Conservation (phyloP, 2,888 invertebrate genomes). For the Lasioglossum zephyrum region DNA sequence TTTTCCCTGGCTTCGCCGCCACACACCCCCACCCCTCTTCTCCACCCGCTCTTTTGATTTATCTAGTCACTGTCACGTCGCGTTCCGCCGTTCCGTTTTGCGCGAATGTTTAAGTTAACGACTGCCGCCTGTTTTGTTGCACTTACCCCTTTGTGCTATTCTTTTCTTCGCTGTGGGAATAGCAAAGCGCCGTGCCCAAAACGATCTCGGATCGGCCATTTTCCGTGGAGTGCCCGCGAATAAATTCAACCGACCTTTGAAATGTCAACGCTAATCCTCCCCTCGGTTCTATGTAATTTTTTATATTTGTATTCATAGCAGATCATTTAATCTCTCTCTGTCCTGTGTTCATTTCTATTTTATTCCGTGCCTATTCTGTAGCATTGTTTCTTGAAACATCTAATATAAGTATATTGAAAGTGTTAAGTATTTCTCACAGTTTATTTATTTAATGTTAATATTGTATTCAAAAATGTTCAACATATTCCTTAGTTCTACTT, state of each 20-base stretch:
- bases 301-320: too few relatives aligned
- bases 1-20: slow-evolving; percentile 24
- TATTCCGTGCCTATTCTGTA: too few relatives aligned
- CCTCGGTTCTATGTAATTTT: not conserved
- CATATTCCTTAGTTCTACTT: too few relatives aligned
- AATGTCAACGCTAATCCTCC: not conserved
- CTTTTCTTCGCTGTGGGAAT: not conserved
- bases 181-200: not conserved
- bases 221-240: not conserved
- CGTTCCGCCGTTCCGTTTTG: slow-evolving; percentile 41
- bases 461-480: too few relatives aligned
- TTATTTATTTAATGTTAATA: too few relatives aligned
- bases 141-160: slow-evolving; percentile 1
- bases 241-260: not conserved
- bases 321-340: too few relatives aligned
- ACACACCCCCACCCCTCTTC: not conserved
- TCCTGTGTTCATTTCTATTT: too few relatives aligned
- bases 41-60: slow-evolving; percentile 39
- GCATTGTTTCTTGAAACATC: too few relatives aligned
- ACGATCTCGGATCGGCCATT: not conserved
- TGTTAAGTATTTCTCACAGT: too few relatives aligned
- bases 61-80: slow-evolving; percentile 50
- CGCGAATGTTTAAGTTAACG: slow-evolving; percentile 61
- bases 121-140: slow-evolving; percentile 27
- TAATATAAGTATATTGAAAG: too few relatives aligned